These are phyloP conservation scores for Ophthalmolycus amberensis DNA, from an alignment of 2,113 vertebrate species.

Conservation along the genomic window DNA sequence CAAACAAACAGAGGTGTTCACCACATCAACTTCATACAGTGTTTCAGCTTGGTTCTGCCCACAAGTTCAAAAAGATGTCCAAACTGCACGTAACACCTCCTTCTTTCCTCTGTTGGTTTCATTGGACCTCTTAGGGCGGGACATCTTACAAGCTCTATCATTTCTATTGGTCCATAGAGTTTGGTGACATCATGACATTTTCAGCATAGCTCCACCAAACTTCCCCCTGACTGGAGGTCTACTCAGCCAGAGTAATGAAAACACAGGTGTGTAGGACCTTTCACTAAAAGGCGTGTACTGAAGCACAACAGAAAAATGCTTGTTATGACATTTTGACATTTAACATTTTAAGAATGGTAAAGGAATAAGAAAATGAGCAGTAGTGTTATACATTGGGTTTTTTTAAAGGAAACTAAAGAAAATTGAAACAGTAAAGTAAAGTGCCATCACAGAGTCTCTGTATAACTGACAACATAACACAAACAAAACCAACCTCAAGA, in stretches of 20 bases:
- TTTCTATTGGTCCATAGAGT: neutral
- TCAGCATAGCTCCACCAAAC: neutral
- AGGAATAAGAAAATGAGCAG: neutral
- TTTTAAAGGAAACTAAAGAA: neutral
- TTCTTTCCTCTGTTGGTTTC: neutral
- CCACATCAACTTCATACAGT: neutral
- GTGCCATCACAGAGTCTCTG: slow-evolving; percentile 1
- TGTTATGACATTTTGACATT: neutral
- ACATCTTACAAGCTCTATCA: neutral
- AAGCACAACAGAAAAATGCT: neutral
- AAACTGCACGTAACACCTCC: neutral
- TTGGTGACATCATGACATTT: neutral
- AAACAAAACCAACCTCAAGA: neutral
- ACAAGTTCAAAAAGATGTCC: neutral
- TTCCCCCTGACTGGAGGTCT: neutral
- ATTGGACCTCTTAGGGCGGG: neutral
- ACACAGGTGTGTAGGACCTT: neutral
- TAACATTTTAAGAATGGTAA: neutral
- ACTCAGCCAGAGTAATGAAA: neutral
- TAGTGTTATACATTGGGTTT: neutral
- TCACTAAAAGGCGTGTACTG: neutral
- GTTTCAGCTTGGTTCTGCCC: neutral
- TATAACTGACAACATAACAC: neutral
- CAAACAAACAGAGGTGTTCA: neutral
- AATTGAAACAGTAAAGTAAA: neutral